A percentile compares a stretch with the other conserved stretches of the same genome.
Conservation (phyloP, 2,113 vertebrate species). For the Falco punctatus region DNA sequence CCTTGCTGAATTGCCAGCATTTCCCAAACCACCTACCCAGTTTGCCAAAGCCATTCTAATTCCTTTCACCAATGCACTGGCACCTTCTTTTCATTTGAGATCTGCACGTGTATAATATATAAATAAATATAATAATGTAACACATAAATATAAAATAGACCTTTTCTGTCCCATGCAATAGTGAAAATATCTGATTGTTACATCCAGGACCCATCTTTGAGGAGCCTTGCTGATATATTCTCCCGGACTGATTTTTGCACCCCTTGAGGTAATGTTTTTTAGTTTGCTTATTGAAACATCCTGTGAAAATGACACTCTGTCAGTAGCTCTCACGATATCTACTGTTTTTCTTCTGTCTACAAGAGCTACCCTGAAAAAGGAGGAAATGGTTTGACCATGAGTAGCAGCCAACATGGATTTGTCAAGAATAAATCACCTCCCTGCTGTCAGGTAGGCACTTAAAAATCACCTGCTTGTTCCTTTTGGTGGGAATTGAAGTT, state of each 20-base stretch:
- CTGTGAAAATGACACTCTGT: background rate
- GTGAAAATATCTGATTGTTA: background rate
- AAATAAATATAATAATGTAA: no score
- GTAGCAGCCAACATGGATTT: background rate
- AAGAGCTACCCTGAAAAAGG: background rate
- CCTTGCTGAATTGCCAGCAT: background rate
- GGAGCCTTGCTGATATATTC: background rate
- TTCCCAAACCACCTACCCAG: background rate
- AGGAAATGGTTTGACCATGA: background rate
- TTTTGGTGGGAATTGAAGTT: background rate
- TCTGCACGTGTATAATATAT: background rate
- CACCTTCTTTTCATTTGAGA: background rate
- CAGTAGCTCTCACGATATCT: accelerated
- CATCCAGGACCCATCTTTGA: background rate
- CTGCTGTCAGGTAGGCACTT: background rate
- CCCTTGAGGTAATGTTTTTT: background rate
- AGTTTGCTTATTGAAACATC: background rate
- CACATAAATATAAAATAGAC: no score
- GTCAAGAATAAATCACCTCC: background rate
- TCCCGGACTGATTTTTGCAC: background rate
- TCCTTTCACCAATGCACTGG: background rate
- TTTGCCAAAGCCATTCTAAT: background rate
- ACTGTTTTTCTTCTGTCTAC: background rate
- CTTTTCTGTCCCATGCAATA: background rate
- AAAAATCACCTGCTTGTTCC: background rate